Base-by-base conservation (phyloP, 2,888 invertebrate species). In the Patella pellucida region DNA sequence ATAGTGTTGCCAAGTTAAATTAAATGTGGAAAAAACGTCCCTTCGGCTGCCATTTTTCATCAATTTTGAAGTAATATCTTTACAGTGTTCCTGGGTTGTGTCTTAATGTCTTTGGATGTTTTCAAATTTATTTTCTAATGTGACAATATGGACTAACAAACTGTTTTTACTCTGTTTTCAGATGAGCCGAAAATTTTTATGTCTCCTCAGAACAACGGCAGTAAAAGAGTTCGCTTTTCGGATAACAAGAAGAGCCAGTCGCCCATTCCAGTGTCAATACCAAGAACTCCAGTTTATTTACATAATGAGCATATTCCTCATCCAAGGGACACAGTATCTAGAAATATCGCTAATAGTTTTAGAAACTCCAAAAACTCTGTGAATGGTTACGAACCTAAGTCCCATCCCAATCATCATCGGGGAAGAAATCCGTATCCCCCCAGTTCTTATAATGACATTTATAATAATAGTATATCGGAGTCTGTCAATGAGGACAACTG, bases 311-410 rank as follows among this genome's bases (percentile, higher is more conserved):
- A 62, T 62, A 62, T 19, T 62, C 19, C 62, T 23, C 62, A 62
- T 62, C 62, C 62, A 19, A 62, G 62, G 23, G 62, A 62, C 62
- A 62, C 19, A 12, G 62, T 62, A 23, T 62, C 62, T 19, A 9
- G 62, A 12, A 62, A 62, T 19, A 62, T 62, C 62, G 62, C 62
- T 23, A 62, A 62, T 62, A 62, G 62, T 62, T 62, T 62, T 19
- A 19, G 62, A 19, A 62, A 62, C 23, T 62, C 62, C 3, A 62
- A 62, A 62, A 62, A 62, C 62, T 62, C 62, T n/a, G 23, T 62
- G 19, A 23, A 23, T 12, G 62, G 62, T 9, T 62, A 62, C 23
- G 19, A 19, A 9, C 62, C 62, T 9, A 19, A 19, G 0, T 23
- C 62, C 23, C 62, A 19, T 9, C 62, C 62, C 23, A 41, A 41